phyloP scores from a whole-genome alignment of 1,140 invertebrate species.

The Scylla paramamosain region DNA sequence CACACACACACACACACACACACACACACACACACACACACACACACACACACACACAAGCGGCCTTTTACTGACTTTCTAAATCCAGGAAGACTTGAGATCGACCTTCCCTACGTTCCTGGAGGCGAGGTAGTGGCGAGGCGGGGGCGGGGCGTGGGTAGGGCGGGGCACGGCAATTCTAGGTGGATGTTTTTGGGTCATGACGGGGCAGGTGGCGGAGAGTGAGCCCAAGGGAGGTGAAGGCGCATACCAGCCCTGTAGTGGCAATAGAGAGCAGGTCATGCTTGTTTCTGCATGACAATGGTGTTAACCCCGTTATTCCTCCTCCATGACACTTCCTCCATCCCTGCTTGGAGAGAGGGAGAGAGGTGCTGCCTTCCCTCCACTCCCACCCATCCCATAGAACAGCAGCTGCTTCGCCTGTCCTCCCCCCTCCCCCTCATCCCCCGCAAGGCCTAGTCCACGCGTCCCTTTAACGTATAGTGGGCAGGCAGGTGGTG shows the following conservation, averaged over 20 bases:
- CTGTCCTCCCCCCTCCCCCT: no score
- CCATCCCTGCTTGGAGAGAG: not conserved
- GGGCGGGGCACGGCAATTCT: not conserved
- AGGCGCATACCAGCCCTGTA: not conserved
- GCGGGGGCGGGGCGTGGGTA: not conserved
- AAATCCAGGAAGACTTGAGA: not conserved
- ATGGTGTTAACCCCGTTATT: not conserved
- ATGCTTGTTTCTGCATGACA: not conserved
- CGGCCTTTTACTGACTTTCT: no score
- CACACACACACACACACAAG: not conserved
- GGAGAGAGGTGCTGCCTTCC: not conserved
- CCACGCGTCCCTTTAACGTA: not conserved
- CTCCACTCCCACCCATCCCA: no score
- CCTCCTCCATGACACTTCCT: not conserved
- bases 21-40: conserved; percentile 40
- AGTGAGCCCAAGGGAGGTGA: not conserved
- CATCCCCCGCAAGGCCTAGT: not conserved
- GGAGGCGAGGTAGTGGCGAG: not conserved
- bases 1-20: conserved; percentile 52
- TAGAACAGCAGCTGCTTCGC: no score
- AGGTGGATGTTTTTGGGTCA: no score
- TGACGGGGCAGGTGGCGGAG: not conserved
- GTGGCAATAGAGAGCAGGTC: not conserved
- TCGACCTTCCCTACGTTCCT: not conserved
- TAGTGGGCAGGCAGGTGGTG: not conserved